Evolutionary conservation across 2,797 vertebrate species (phyloP).

Genomic region (Schizothorax lantsangensis): DNA sequence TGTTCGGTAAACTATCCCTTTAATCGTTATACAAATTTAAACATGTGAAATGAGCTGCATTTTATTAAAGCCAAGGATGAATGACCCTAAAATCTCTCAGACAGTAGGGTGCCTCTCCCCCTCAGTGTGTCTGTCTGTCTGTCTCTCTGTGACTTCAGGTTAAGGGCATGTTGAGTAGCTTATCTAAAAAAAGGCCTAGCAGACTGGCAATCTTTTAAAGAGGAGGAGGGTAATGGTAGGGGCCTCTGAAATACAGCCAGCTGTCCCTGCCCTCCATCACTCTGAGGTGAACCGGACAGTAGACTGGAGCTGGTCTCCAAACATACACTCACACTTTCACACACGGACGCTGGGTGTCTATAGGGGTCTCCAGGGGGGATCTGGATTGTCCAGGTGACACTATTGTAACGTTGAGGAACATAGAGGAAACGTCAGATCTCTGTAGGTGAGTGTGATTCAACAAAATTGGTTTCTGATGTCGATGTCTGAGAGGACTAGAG

Average conservation of each 20-base stretch:
- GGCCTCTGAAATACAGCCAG: slow-evolving; percentile 87
- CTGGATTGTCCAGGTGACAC: slow-evolving; percentile 49
- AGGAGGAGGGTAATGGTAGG: slow-evolving; percentile 51
- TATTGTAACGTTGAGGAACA: background rate
- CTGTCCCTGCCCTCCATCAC: slow-evolving; percentile 78
- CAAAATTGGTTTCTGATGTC: background rate
- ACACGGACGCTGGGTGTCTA: slow-evolving; percentile 40
- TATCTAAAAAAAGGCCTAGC: slow-evolving; percentile 81
- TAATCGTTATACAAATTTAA: background rate
- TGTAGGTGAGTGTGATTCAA: slow-evolving; percentile 49
- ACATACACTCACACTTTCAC: slow-evolving; percentile 2
- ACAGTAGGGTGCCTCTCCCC: slow-evolving; percentile 22
- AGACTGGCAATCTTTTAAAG: slow-evolving; percentile 48
- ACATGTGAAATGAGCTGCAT: background rate
- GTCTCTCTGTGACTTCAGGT: slow-evolving; percentile 75
- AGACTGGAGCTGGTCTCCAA: slow-evolving; percentile 90
- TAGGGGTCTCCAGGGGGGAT: slow-evolving; percentile 42
- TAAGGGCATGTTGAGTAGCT: slow-evolving; percentile 82
- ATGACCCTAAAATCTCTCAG: slow-evolving; percentile 34
- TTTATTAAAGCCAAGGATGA: slow-evolving; percentile 14
- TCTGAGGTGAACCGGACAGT: slow-evolving; percentile 68
- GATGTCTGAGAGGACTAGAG: background rate
- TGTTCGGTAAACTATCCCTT: background rate
- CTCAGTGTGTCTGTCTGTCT: slow-evolving; percentile 44
- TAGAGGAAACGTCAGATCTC: background rate